Base-by-base conservation (phyloP, 2,888 invertebrate species). In the Drosophila meridionalis region DNA sequence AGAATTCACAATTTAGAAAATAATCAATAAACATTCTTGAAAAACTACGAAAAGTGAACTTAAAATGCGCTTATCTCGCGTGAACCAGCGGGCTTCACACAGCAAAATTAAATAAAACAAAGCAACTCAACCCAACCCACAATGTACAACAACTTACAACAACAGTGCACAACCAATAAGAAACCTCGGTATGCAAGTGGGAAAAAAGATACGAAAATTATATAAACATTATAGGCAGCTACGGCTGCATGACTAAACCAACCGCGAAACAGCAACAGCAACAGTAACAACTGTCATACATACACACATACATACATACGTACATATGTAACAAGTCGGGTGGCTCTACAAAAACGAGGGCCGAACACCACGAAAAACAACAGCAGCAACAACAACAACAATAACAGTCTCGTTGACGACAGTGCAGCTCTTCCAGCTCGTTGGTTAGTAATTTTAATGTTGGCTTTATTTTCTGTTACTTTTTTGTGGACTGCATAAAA, bases 211-310 rank as follows among this genome's bases (percentile, higher is more conserved):
- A 84, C 84, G 76, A 87, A 86, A 87, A 89, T 89, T 89, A 86
- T 86, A 89, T 87, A 86, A 89, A 86, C 86, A 86, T 80, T 82
- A 89, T 85, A 82, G 82, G 78, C 82, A 73, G 82, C 72, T 43
- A 43, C 68, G 81, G 79, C 71, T 83, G 82, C 87, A 89, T 87
- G 89, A 87, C 89, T 86, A 89, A 86, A 84, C 68, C 80, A 84
- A 89, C 86, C 85, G 78, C 86, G 88, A 75, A 76, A 66, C 32
- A 52, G 50, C 32, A 32, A 32, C 30, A 50, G 50, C 3, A 48
- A 48, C 48, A 30, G 14, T 7, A 32, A 20, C 50, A 76, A 69
- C 76, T 69, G 71, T 48, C 68, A 69, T 20, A 20, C 20, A 20
- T 20, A 20, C 20, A 20, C 1, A 20, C 20, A 20, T 20, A 20